Conservation (phyloP, 2,113 vertebrate species). For the Toxotes jaculatrix region DNA sequence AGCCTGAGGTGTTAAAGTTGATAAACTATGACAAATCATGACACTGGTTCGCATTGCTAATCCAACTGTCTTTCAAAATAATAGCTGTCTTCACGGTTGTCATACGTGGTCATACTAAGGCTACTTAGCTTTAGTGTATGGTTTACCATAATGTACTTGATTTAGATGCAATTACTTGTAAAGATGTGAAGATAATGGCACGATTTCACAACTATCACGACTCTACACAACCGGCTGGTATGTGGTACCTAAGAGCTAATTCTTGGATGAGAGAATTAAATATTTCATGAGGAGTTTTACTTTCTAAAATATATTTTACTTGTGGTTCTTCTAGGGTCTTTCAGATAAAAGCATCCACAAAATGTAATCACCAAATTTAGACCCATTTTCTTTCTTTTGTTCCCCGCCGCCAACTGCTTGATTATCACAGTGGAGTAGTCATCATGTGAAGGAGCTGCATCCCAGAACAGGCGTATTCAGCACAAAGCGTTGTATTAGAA, state of each 20-base stretch:
- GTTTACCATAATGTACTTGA: background rate
- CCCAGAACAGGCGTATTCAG: constrained; percentile 38
- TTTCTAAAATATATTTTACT: background rate
- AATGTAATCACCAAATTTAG: constrained; percentile 43
- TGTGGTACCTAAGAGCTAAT: background rate
- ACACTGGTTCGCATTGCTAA: background rate
- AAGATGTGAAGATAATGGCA: background rate
- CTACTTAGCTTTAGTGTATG: too few species aligned
- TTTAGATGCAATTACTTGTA: background rate
- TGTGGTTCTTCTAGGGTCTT: background rate
- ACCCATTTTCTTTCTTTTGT: constrained; percentile 32
- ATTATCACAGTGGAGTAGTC: constrained; percentile 44
- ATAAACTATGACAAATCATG: background rate
- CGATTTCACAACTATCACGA: background rate
- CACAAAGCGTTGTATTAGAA: constrained; percentile 54
- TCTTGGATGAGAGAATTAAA: background rate
- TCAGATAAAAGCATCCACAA: constrained; percentile 3
- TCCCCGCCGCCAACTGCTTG: constrained; percentile 33
- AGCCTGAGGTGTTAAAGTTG: background rate
- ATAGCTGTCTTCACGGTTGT: too few species aligned
- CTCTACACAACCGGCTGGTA: background rate
- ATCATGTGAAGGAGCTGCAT: constrained; percentile 50
- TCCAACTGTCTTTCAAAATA: background rate
- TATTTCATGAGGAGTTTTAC: background rate
- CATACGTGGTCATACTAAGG: too few species aligned